Percentiles rank a stretch among this genome's conserved stretches.
These are phyloP conservation scores for Ostrea edulis DNA, from an alignment of 1,140 invertebrate species.

Conservation along the genomic window DNA sequence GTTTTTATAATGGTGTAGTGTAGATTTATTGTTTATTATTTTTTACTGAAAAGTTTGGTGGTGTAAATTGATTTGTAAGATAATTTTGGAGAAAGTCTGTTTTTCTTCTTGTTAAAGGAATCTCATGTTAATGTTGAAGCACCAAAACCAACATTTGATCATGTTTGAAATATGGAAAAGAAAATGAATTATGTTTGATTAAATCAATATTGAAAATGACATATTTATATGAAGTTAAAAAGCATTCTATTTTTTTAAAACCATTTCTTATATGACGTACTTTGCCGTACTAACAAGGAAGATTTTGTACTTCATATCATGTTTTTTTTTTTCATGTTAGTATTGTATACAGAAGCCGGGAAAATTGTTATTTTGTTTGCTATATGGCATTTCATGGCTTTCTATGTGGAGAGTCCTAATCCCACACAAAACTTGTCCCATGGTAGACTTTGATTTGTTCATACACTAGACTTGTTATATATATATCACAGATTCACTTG, in stretches of 20 bases:
- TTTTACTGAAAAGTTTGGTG: not conserved
- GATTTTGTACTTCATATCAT: conserved; percentile 23
- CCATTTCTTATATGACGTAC: not conserved
- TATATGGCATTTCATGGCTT: not conserved
- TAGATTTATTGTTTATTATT: not conserved
- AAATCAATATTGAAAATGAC: not conserved
- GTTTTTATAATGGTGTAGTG: not conserved
- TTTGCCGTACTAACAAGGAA: not conserved
- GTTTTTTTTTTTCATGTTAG: not conserved
- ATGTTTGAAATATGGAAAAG: not conserved
- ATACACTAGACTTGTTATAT: not conserved
- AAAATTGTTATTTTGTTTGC: not conserved
- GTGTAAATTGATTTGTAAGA: no score
- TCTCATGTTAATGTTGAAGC: not conserved
- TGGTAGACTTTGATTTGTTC: not conserved
- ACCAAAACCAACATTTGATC: not conserved
- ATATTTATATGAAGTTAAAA: not conserved
- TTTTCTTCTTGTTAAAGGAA: not conserved
- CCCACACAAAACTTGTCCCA: not conserved
- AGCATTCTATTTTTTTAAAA: not conserved
- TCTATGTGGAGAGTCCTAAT: not conserved
- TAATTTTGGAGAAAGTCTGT: not conserved
- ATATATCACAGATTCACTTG: not conserved
- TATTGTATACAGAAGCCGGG: not conserved
- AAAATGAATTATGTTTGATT: not conserved